Percentiles rank a stretch among this genome's conserved stretches.
Conservation (phyloP, 2,113 vertebrate genomes). For the Pteropus alecto region DNA sequence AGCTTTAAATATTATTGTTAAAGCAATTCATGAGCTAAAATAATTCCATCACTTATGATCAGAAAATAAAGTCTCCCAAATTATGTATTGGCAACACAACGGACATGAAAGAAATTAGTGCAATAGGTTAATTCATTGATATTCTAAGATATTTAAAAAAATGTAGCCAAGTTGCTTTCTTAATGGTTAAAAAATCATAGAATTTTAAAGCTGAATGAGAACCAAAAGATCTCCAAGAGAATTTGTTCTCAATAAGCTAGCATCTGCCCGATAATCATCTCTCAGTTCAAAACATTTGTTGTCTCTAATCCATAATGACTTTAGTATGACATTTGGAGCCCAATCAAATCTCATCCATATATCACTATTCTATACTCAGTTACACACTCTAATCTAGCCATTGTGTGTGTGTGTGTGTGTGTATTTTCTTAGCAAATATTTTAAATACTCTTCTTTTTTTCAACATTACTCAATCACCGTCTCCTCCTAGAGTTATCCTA, state of each 20-base stretch:
- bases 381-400: background rate
- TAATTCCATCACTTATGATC: background rate
- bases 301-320: background rate
- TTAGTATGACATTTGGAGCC: background rate
- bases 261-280: background rate
- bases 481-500: background rate
- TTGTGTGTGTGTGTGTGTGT: background rate
- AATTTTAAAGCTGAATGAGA: constrained; percentile 5
- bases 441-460: background rate
- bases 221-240: background rate
- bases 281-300: background rate
- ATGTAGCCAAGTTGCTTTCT: background rate
- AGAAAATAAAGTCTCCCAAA: background rate
- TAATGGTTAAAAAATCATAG: background rate
- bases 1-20: background rate
- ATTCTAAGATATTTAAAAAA: background rate
- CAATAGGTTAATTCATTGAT: background rate
- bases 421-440: background rate
- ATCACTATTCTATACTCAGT: background rate
- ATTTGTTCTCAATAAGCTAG: background rate
- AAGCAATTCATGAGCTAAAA: background rate
- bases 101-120: background rate
- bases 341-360: background rate
- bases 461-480: background rate
- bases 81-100: background rate